Conservation (phyloP, 2,888 invertebrate genomes). For the Polydrusus pterygomalis region DNA sequence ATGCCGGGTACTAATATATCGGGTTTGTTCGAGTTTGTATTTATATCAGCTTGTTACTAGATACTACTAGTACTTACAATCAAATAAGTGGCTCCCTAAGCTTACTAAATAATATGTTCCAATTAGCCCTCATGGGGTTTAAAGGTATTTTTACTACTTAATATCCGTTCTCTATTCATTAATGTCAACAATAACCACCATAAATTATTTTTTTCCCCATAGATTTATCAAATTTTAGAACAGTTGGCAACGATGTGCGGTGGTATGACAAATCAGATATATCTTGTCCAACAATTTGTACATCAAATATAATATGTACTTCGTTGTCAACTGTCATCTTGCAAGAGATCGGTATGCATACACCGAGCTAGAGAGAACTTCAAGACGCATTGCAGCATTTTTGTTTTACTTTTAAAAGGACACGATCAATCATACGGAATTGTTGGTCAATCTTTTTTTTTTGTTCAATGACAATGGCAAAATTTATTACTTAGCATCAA, state of each 20-base stretch:
- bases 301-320: slow-evolving; percentile 54
- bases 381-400: slow-evolving; percentile 48
- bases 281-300: slow-evolving; percentile 53
- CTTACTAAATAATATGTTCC: too few species aligned
- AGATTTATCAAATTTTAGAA: slow-evolving; percentile 15
- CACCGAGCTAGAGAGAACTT: slow-evolving; percentile 50
- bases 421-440: slow-evolving; percentile 56
- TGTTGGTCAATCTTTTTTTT: slow-evolving; percentile 53
- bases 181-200: too few species aligned
- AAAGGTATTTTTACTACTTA: too few species aligned
- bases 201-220: too few species aligned
- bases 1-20: too few species aligned
- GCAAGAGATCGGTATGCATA: slow-evolving; percentile 54
- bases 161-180: too few species aligned
- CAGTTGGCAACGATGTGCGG: slow-evolving; percentile 46
- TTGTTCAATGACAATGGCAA: slow-evolving; percentile 57
- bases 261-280: slow-evolving; percentile 55
- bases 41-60: too few species aligned
- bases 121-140: too few species aligned
- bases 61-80: too few species aligned
- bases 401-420: slow-evolving; percentile 53
- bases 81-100: too few species aligned
- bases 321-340: slow-evolving; percentile 57
- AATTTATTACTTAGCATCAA: slow-evolving; percentile 56
- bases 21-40: too few species aligned